These are phyloP conservation scores for Eumaeus atala DNA, from an alignment of 1,140 invertebrate species.

Conservation along the genomic window DNA sequence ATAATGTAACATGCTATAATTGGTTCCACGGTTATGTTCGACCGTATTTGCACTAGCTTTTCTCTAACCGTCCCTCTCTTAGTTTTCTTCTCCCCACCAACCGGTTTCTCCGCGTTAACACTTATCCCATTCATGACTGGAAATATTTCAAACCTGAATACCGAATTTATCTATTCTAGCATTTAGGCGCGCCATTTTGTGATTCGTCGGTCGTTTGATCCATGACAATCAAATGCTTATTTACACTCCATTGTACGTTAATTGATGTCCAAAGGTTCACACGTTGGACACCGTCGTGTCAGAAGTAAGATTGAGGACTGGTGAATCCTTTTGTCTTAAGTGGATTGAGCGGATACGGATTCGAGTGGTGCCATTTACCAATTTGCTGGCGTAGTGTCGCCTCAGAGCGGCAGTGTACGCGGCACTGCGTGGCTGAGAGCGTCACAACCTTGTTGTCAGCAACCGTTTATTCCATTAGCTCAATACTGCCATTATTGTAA, in stretches of 20 bases:
- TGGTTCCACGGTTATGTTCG: slow-evolving; percentile 77
- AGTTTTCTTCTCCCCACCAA: slow-evolving; percentile 38
- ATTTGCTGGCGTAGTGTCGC: slow-evolving; percentile 55
- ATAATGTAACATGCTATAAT: slow-evolving; percentile 76
- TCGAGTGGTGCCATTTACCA: slow-evolving; percentile 65
- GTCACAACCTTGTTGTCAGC: slow-evolving; percentile 62
- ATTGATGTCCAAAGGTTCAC: slow-evolving; percentile 17
- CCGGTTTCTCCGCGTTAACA: slow-evolving; percentile 43
- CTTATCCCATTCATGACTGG: slow-evolving; percentile 57
- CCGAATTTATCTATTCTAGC: neutral
- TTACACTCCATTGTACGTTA: slow-evolving; percentile 12
- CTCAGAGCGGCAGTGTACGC: slow-evolving; percentile 46
- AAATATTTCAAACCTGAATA: neutral
- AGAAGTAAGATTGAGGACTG: slow-evolving; percentile 38
- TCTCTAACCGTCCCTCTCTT: slow-evolving; percentile 45
- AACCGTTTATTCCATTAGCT: slow-evolving; percentile 66
- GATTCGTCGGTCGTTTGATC: neutral
- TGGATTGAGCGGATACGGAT: slow-evolving; percentile 64
- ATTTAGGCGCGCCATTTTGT: slow-evolving; percentile 1
- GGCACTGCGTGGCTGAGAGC: slow-evolving; percentile 47
- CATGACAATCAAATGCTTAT: neutral
- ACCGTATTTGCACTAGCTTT: slow-evolving; percentile 54
- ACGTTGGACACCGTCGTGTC: slow-evolving; percentile 25
- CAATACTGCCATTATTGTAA: slow-evolving; percentile 54
- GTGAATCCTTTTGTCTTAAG: slow-evolving; percentile 57